A percentile compares a stretch with the other conserved stretches of the same genome.
phyloP scores from a whole-genome alignment of 37 sponge, comb jelly and placozoan species.

The Haliclona indistincta region DNA sequence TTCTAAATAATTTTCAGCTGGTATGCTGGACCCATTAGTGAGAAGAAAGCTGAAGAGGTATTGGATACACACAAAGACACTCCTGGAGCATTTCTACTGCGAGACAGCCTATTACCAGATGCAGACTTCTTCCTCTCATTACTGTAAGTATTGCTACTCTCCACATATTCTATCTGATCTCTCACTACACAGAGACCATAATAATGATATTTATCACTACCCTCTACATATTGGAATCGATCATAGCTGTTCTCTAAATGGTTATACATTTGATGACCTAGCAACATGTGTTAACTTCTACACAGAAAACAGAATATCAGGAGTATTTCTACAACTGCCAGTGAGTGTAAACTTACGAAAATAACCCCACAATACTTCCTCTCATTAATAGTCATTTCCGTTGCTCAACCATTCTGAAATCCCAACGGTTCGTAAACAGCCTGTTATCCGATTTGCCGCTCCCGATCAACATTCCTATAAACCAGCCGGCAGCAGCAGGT shows the following conservation, averaged over 20 bases:
- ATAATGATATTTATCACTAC: conserved; percentile 44
- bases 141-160: conserved; percentile 17
- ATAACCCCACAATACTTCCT: neutral
- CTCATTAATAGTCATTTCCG: neutral
- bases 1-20: conserved; percentile 74
- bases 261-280: conserved; percentile 32
- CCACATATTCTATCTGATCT: neutral
- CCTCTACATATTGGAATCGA: conserved; percentile 6
- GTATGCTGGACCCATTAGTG: conserved; percentile 64
- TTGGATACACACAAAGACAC: conserved; percentile 9
- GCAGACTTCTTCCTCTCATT: conserved; percentile 65
- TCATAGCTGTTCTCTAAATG: conserved; percentile 33
- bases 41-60: conserved; percentile 30
- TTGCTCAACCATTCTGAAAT: neutral
- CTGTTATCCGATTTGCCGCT: too few species aligned
- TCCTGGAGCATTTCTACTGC: conserved; percentile 50
- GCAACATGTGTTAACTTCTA: conserved; percentile 50
- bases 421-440: neutral
- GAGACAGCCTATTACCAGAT: conserved; percentile 52
- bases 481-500: too few species aligned
- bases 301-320: conserved; percentile 47
- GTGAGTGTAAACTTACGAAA: neutral
- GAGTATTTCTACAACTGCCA: conserved; percentile 16
- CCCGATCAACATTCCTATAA: too few species aligned
- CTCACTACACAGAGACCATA: conserved; percentile 3